Evolutionary conservation across 1,140 invertebrate species (phyloP).

Genomic region (Stegodyphus dumicola): DNA sequence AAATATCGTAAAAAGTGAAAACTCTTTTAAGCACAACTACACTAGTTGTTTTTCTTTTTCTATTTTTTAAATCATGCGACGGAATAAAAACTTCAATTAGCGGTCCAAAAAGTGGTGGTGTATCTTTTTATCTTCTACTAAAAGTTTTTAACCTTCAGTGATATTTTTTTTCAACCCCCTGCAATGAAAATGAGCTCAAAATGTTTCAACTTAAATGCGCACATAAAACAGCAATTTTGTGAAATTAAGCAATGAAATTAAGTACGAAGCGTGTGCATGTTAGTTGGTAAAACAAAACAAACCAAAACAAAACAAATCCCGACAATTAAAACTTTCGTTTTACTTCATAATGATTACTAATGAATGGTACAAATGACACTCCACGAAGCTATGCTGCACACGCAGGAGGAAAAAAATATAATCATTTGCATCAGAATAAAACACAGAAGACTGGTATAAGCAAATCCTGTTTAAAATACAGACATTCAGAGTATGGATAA

Average conservation of each 20-base stretch:
- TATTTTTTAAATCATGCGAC: background rate
- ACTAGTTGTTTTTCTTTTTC: background rate
- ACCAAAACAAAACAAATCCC: no score
- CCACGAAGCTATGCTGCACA: no score
- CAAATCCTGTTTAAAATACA: no score
- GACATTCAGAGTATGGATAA: no score
- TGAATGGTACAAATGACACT: no score
- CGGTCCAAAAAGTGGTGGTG: constrained; percentile 26
- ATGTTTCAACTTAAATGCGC: no score
- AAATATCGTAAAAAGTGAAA: constrained; percentile 21
- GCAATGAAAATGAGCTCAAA: background rate
- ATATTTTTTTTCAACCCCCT: background rate
- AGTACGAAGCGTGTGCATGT: background rate
- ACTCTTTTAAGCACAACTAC: constrained; percentile 10
- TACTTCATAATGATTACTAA: no score
- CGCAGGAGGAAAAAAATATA: no score
- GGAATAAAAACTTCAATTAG: constrained; percentile 56
- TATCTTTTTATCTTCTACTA: constrained; percentile 11
- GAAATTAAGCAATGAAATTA: background rate
- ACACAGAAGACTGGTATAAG: no score
- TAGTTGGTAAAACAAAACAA: no score
- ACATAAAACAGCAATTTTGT: background rate
- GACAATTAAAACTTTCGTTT: no score
- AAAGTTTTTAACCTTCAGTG: constrained; percentile 17
- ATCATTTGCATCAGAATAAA: no score